Conservation (phyloP, 2,797 vertebrate genomes). For the Holocentrus rufus region DNA sequence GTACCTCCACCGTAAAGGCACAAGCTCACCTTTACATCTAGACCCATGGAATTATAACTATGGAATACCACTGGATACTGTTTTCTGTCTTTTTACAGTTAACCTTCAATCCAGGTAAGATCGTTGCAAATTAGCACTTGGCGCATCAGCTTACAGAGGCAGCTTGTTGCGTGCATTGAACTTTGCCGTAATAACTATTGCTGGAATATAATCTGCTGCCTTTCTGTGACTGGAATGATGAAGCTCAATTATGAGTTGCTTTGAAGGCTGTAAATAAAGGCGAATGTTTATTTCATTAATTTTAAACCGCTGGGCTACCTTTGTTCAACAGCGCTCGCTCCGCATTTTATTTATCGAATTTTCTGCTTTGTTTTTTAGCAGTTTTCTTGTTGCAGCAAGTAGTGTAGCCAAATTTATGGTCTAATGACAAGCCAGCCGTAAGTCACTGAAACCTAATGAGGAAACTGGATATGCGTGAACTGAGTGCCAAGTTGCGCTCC, state of each 20-base stretch:
- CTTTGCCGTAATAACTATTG: not conserved
- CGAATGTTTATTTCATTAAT: no score
- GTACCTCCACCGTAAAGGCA: slow-evolving; percentile 55
- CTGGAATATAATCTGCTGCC: not conserved
- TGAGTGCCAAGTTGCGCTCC: slow-evolving; percentile 46
- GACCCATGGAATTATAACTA: slow-evolving; percentile 85
- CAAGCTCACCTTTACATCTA: slow-evolving; percentile 69
- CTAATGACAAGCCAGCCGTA: slow-evolving; percentile 23
- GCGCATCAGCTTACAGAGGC: slow-evolving; percentile 29
- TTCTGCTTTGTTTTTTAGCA: slow-evolving; percentile 6
- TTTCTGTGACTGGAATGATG: not conserved
- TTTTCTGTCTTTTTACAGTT: slow-evolving; percentile 79
- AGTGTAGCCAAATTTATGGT: slow-evolving; percentile 21
- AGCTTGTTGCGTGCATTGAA: slow-evolving; percentile 46
- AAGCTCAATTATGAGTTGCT: no score
- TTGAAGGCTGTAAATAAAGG: no score
- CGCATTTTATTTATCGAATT: not conserved
- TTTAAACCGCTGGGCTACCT: no score
- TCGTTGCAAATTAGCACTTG: not conserved
- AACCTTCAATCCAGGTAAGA: slow-evolving; percentile 81
- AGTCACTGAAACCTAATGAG: slow-evolving; percentile 68
- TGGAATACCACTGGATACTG: slow-evolving; percentile 85
- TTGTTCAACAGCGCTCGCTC: no score
- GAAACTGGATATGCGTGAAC: slow-evolving; percentile 74
- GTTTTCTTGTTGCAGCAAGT: slow-evolving; percentile 56